Base-by-base conservation (phyloP, 2,113 vertebrate genomes). In the Sinocyclocheilus rhinocerous region DNA sequence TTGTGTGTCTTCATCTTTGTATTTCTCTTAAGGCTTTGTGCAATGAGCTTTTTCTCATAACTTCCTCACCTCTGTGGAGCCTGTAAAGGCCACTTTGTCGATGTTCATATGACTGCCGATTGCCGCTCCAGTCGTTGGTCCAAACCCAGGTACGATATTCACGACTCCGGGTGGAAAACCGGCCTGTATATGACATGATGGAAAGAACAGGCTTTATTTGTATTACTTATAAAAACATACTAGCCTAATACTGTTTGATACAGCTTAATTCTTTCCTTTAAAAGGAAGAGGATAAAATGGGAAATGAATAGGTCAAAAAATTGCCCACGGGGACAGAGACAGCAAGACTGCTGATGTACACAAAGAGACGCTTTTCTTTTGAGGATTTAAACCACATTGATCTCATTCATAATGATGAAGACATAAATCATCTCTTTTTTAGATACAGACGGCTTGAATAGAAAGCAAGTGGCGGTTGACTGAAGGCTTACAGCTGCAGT, bases 131-230 rank as follows among this genome's bases (percentile, higher is more conserved):
- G 95, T 97, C 1, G 96, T 97, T 39, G 96, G 96, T 12, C 98
- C 97, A 0, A 96, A 98, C 42, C 98, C 98, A 10, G 98, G 97
- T 72, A 98, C 92, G 4, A 99, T 97, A 91, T 99, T 99, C 84
- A 99, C 97, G 57, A 99, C 98, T 18, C 98, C 98, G 0, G 97
- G 96, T 89, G 98, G 97, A 89, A 99, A 98, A 5, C 96, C 97
- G 0, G 96, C 97, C 97, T 99, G 83, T 83, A 92, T 83, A 92
- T 72, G 76, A 33, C 87, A 85, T 57, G 33, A 1, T 77, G 91
- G 84, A 81, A 61, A 85, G 20, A 79, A 85, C 18, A 57, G 86
- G 67, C 73, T 22, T 65, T 75, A 83, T 85, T 82, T 88, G 81
- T 70, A 85, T 61, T 39, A 86, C 55, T 39, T 69, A 65, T 50